Evolutionary conservation across 1,140 invertebrate species (phyloP).

Genomic region (Pogonus chalceus): DNA sequence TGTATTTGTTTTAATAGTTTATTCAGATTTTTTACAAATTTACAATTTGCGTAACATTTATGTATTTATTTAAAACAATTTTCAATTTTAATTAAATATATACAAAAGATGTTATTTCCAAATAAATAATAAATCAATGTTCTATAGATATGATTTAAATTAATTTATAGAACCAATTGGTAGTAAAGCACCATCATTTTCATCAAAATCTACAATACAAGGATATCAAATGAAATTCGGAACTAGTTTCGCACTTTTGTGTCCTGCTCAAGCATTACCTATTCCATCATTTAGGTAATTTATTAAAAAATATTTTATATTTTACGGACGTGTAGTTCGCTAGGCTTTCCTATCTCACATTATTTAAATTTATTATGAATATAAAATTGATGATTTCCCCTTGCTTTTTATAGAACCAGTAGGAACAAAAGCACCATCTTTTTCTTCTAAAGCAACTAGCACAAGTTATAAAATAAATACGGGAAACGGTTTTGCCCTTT

Average conservation of each 20-base stretch:
- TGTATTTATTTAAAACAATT: not conserved
- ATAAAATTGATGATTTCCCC: too few species aligned
- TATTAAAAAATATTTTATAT: too few species aligned
- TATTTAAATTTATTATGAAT: too few species aligned
- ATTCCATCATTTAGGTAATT: conserved; percentile 58
- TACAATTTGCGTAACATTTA: not conserved
- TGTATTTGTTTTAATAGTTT: conserved; percentile 48
- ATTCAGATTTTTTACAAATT: conserved; percentile 23
- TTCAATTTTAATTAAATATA: too few species aligned
- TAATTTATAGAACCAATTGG: conserved; percentile 48
- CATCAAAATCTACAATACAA: conserved; percentile 43
- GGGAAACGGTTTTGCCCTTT: conserved; percentile 19
- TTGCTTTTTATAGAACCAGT: conserved; percentile 49
- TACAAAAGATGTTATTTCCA: too few species aligned
- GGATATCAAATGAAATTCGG: conserved; percentile 23
- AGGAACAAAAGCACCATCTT: conserved; percentile 51
- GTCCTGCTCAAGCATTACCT: conserved; percentile 50
- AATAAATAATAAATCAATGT: too few species aligned
- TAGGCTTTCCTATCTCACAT: too few species aligned
- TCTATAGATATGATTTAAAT: too few species aligned
- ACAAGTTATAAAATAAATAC: conserved; percentile 33
- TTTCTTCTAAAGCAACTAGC: conserved; percentile 46
- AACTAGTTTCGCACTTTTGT: conserved; percentile 36
- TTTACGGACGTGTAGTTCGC: too few species aligned
- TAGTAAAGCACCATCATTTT: conserved; percentile 55